Evolutionary conservation across 2,797 vertebrate genomes (phyloP).

Genomic region (Crax fasciolata): DNA sequence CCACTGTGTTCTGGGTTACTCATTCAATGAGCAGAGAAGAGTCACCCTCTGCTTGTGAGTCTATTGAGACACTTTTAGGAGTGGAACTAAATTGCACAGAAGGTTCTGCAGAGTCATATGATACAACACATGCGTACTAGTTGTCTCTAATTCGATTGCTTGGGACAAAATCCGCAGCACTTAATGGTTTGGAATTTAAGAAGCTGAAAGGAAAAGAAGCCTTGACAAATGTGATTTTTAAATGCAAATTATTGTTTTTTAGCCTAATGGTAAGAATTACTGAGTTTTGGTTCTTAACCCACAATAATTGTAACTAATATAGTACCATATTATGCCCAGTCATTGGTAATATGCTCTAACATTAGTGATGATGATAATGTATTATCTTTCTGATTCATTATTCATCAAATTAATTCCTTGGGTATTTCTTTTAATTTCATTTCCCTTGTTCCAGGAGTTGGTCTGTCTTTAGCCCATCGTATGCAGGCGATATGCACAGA

Average conservation of each 20-base stretch:
- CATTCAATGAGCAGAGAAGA: background rate
- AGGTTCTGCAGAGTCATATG: background rate
- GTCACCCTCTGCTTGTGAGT: background rate
- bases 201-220: background rate
- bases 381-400: slow-evolving; percentile 3
- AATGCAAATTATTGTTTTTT: background rate
- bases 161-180: background rate
- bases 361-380: background rate
- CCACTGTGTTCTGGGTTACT: background rate
- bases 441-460: background rate
- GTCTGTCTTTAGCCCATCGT: background rate
- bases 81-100: background rate
- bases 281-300: background rate
- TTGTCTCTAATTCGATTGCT: background rate
- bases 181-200: background rate
- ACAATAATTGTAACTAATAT: background rate
- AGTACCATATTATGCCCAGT: background rate
- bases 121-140: background rate
- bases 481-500: background rate
- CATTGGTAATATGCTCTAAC: background rate
- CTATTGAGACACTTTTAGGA: background rate
- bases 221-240: background rate
- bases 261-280: background rate
- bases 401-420: slow-evolving; percentile 3
- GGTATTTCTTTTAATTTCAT: background rate